Conservation (phyloP, 2,888 invertebrate species). For the Drosophila anomalata region DNA sequence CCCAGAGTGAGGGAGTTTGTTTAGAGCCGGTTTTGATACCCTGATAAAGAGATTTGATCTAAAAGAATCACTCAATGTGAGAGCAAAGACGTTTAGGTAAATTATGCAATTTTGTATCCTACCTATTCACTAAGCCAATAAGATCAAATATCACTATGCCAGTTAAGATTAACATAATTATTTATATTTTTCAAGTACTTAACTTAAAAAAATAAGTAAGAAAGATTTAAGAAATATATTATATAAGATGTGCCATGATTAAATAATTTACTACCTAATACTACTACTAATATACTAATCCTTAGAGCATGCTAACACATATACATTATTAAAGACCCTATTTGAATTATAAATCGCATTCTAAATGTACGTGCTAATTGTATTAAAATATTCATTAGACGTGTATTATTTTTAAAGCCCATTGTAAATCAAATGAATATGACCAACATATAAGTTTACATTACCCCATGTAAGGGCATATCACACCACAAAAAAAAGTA, state of each 20-base stretch:
- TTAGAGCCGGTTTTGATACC: conserved; percentile 19
- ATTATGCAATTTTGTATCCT: too few relatives aligned
- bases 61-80: conserved; percentile 27
- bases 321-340: too few relatives aligned
- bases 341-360: neutral
- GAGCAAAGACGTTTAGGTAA: neutral
- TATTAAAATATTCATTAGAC: neutral
- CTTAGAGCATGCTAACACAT: too few relatives aligned
- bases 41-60: conserved; percentile 28
- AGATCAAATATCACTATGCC: too few relatives aligned
- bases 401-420: neutral
- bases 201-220: too few relatives aligned
- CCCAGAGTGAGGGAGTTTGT: conserved; percentile 13
- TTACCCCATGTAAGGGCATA: conserved; percentile 9
- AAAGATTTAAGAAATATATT: neutral
- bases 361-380: neutral
- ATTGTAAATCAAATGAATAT: neutral
- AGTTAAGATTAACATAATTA: too few relatives aligned
- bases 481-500: conserved; percentile 10
- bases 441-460: neutral
- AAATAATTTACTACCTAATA: too few relatives aligned
- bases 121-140: too few relatives aligned
- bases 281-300: too few relatives aligned
- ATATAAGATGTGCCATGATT: too few relatives aligned
- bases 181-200: too few relatives aligned